phyloP scores from a whole-genome alignment of 2,113 vertebrate genomes.

The Mus spicilegus region DNA sequence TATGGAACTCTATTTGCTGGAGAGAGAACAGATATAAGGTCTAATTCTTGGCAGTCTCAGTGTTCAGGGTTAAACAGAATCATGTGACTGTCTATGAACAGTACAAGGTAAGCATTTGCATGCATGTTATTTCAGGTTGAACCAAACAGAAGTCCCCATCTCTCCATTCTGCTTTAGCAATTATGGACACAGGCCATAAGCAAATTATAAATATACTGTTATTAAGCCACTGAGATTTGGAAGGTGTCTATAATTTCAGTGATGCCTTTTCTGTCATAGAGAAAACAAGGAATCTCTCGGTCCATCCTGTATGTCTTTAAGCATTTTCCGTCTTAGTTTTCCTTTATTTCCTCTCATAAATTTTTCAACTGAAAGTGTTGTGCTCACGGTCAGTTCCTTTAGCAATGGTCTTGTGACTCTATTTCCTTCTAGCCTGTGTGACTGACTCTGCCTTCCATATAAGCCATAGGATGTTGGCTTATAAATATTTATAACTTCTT shows the following conservation, averaged over 20 bases:
- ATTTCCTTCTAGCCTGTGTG: slow-evolving; percentile 19
- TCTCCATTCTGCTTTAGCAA: not conserved
- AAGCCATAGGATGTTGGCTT: not conserved
- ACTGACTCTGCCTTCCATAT: not conserved
- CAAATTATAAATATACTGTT: not conserved
- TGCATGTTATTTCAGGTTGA: not conserved
- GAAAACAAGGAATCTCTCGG: not conserved
- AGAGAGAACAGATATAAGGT: not conserved
- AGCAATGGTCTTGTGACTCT: not conserved
- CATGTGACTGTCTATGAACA: not conserved
- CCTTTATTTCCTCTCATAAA: not conserved
- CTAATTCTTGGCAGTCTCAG: not conserved
- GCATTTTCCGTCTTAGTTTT: not conserved
- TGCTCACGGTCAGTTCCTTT: not conserved
- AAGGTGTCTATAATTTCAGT: not conserved
- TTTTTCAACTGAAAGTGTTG: not conserved
- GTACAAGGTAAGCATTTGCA: not conserved
- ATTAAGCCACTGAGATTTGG: not conserved
- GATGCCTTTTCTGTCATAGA: not conserved
- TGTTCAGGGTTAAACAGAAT: not conserved
- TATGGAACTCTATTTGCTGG: not conserved
- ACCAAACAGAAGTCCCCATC: too few species aligned
- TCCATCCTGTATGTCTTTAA: not conserved
- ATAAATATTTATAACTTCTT: slow-evolving; percentile 41
- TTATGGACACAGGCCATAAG: not conserved